Evolutionary conservation across 2,797 vertebrate species (phyloP).

Genomic region (Loriculus beryllinus): DNA sequence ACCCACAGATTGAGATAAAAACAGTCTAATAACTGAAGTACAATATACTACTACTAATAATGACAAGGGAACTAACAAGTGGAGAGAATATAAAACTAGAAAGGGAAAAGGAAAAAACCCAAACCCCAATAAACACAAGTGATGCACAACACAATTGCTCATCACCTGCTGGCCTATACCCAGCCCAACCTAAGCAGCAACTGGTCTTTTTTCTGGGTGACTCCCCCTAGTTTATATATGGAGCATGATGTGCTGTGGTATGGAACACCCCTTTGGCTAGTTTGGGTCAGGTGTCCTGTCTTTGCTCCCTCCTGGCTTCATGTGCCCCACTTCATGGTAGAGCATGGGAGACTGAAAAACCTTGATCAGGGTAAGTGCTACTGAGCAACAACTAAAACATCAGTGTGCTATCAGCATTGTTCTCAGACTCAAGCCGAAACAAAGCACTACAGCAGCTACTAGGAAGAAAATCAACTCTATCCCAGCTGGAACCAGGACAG

Average conservation of each 20-base stretch:
- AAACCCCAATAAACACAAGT: neutral
- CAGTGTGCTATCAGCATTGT: neutral
- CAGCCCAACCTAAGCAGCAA: neutral
- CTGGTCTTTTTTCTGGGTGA: neutral
- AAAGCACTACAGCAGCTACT: neutral
- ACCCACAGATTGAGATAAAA: neutral
- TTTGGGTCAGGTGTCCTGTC: neutral
- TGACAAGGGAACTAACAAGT: neutral
- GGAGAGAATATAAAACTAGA: neutral
- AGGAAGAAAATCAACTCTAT: neutral
- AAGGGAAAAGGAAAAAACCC: neutral
- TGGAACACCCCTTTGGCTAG: neutral
- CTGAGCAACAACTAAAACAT: neutral
- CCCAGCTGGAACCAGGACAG: neutral
- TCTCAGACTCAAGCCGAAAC: neutral
- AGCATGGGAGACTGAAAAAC: neutral
- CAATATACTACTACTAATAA: neutral
- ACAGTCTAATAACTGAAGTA: neutral
- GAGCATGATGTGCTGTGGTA: neutral
- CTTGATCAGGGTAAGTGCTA: neutral
- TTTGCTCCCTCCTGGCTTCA: neutral
- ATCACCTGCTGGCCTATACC: neutral
- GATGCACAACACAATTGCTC: neutral
- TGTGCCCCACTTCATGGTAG: neutral
- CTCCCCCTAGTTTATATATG: neutral